phyloP scores from a whole-genome alignment of 2,797 vertebrate genomes.

The Pogonophryne albipinna region DNA sequence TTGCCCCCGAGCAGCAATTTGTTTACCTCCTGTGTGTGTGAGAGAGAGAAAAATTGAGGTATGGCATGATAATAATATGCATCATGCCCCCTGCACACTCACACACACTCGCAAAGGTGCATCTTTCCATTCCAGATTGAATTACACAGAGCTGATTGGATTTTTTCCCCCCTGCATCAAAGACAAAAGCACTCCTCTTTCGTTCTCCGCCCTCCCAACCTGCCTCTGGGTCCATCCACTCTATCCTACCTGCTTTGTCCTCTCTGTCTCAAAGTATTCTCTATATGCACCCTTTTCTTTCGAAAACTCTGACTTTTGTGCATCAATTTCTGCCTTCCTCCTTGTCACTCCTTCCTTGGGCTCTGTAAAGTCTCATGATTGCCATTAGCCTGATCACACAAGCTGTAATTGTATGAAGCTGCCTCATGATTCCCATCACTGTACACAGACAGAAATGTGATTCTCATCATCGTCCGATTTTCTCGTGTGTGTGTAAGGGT shows the following conservation, averaged over 20 bases:
- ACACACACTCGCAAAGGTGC: conserved; percentile 46
- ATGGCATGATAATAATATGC: conserved; percentile 63
- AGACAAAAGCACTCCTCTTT: conserved; percentile 68
- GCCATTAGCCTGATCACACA: conserved; percentile 71
- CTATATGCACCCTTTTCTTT: conserved; percentile 23
- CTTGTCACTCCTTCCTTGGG: conserved; percentile 30
- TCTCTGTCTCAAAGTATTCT: conserved; percentile 23
- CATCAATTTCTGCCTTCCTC: conserved; percentile 39
- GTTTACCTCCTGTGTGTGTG: conserved; percentile 55
- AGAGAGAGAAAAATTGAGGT: conserved; percentile 24
- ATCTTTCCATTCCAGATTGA: conserved; percentile 77
- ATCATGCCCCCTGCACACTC: conserved; percentile 50
- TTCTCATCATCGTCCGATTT: conserved; percentile 61
- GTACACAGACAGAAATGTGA: conserved; percentile 67
- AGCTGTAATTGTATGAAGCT: conserved; percentile 67
- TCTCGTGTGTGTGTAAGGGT: conserved; percentile 22
- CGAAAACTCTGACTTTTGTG: conserved; percentile 34
- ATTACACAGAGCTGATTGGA: conserved; percentile 81
- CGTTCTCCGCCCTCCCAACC: conserved; percentile 19
- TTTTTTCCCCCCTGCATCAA: conserved; percentile 74
- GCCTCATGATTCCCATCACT: conserved; percentile 69
- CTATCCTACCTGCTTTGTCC: conserved; percentile 17
- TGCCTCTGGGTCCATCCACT: conserved; percentile 46
- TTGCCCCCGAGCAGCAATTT: conserved; percentile 52
- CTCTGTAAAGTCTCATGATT: conserved; percentile 66